Evolutionary conservation across 2,113 vertebrate species (phyloP), one percentile per base, ranked within the genome.

Genomic region (Centropus unirufus): DNA sequence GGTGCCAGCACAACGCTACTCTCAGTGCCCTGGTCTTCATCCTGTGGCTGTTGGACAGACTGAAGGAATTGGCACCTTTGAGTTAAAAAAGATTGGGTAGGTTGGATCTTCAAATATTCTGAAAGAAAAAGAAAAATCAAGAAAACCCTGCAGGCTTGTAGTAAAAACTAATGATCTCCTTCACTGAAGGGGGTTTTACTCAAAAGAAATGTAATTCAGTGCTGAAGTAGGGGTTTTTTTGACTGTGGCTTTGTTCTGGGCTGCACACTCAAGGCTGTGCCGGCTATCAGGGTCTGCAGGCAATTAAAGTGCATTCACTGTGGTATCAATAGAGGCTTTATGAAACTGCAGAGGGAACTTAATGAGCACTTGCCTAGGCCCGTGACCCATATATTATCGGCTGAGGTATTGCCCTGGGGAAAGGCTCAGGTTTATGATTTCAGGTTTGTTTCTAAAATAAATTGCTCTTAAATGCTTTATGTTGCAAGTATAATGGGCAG

Each of bases 311-410:
- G 42, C 51, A 6, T 34, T 68, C 14, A 3, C 51, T 57, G 12
- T 32, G 40, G 55, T 44, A 69, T 75, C 95, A 86, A 27, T 20
- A 51, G 87, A 58, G 58, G 83, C 83, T 91, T 85, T 89, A 66
- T 79, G 66, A 52, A 66, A 81, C 83, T 47, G 75, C 61, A 70
- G 57, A 66, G 55, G 23, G 30, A 39, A 49, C 79, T 79, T 79
- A 85, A 92, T 24, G 47, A 92, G 83, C 75, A 2, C 52, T 92
- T 83, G 70, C 51, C 70, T 85, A 40, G 40, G 75, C 66, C 44
- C 40, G 67, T 94, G 87, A 62, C 80, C 87, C 91, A n/a, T 26
- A 24, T 51, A 12, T 88, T 81, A 70, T 61, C 59, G 52, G 72
- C 9, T 79, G 70, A 79, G 57, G 51, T 32, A 66, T 42, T 66